Conservation (phyloP, 2,113 vertebrate species). For the Saiga tatarica region DNA sequence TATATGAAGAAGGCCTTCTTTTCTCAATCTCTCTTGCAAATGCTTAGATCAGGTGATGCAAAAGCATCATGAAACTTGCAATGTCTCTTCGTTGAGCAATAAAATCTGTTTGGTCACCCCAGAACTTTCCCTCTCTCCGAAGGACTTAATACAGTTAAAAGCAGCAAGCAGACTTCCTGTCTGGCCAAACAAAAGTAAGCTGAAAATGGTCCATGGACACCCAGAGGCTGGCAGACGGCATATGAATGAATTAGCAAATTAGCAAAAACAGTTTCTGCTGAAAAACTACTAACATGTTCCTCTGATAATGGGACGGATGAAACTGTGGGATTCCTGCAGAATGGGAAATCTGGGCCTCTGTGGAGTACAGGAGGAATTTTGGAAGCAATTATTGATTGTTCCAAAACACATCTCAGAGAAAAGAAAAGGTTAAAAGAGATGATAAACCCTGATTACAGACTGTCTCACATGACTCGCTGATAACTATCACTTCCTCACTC, state of each 20-base stretch:
- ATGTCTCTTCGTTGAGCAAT: background rate
- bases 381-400: background rate
- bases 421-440: background rate
- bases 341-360: background rate
- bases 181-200: background rate
- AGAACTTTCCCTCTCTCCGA: background rate
- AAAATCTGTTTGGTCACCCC: background rate
- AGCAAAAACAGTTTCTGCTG: background rate
- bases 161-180: background rate
- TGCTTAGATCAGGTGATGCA: background rate
- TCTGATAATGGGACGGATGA: background rate
- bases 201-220: rapidly evolving
- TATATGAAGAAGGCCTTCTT: background rate
- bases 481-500: background rate
- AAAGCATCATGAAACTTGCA: background rate
- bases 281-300: background rate
- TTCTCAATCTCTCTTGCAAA: background rate
- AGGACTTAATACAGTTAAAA: background rate
- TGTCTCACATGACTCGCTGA: rapidly evolving
- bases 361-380: background rate
- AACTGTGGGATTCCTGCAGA: background rate
- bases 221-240: background rate
- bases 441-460: background rate
- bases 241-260: constrained; percentile 50
- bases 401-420: background rate